Evolutionary conservation across 1,140 invertebrate genomes (phyloP), one percentile per base, ranked within the genome.

Genomic region (Tribolium castaneum): DNA sequence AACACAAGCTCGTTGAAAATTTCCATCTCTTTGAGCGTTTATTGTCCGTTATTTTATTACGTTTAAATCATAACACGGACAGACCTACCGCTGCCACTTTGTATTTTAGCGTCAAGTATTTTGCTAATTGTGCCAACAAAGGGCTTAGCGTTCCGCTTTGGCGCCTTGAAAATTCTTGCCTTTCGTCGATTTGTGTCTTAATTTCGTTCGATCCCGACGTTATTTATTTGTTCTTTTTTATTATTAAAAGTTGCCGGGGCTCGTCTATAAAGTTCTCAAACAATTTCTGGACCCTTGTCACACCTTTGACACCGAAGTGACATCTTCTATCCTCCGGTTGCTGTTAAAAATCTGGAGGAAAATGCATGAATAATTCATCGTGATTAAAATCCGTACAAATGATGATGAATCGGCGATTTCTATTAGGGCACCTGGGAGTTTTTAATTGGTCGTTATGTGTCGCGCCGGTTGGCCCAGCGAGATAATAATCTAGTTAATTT

Each of bases 221-320:
- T 66, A 22, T 66, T 66, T 66, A 66, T 66, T 66, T 66, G 25
- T 25, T 30, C 30, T 66, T 62, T 62, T 62, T 66, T 66, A 66
- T 66, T 66, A 66, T 66, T 66, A 66, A 66, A 66, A 66, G 25
- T 66, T 66, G 59, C 34, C 30, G 13, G 59, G 34, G 30, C 10
- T 19, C 59, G 59, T 66, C 59, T 66, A 66, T 66, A 66, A 66
- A 66, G 59, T 66, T 66, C 59, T 66, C 59, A 66, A 66, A 66
- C 25, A 66, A 66, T 66, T 66, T 39, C 59, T 66, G 30, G 59
- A 66, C 59, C 59, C 59, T 66, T 35, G 59, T 66, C 59, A 66
- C 59, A 66, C 59, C 59, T 66, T 66, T 66, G 59, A 66, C 59
- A 66, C 59, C n/a, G 30, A 30, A 66, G 14, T 66, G 59, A 66